Percentiles rank a stretch among this genome's conserved stretches.
These are phyloP conservation scores for Eulemur mongoz DNA, from an alignment of 2,797 vertebrate genomes.

Conservation along the genomic window DNA sequence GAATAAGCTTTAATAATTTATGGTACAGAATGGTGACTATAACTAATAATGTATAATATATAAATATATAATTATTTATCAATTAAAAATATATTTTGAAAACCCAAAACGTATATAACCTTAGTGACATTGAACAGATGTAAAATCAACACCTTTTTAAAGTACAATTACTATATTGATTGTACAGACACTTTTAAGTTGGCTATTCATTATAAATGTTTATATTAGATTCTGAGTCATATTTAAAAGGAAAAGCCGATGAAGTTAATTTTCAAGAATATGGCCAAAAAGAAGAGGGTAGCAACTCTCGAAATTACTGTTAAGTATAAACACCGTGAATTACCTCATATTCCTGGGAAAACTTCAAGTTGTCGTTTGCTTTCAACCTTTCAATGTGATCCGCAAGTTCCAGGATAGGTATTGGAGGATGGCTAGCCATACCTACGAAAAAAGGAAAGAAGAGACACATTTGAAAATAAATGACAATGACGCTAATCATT, in stretches of 20 bases:
- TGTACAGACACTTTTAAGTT: not conserved
- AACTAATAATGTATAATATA: not conserved
- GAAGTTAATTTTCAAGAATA: not conserved
- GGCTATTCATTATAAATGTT: not conserved
- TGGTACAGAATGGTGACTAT: not conserved
- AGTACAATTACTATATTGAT: not conserved
- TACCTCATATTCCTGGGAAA: slow-evolving; percentile 99
- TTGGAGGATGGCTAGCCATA: slow-evolving; percentile 98
- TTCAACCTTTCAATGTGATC: slow-evolving; percentile 98
- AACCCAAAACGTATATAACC: not conserved
- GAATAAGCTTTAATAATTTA: not conserved
- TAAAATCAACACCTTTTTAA: not conserved
- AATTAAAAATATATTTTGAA: not conserved
- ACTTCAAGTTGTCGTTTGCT: slow-evolving; percentile 99
- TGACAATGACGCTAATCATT: slow-evolving; percentile 1
- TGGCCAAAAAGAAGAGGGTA: not conserved
- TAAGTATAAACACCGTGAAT: slow-evolving; percentile 22
- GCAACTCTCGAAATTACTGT: not conserved
- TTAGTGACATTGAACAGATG: not conserved
- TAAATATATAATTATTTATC: not conserved
- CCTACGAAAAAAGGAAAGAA: slow-evolving; percentile 88
- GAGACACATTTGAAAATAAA: slow-evolving; percentile 72
- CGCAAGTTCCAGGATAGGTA: slow-evolving; percentile 96
- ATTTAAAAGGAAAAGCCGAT: not conserved
- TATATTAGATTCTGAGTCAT: not conserved